phyloP scores from a whole-genome alignment of 2,888 invertebrate species.

The Aphidius colemani region DNA sequence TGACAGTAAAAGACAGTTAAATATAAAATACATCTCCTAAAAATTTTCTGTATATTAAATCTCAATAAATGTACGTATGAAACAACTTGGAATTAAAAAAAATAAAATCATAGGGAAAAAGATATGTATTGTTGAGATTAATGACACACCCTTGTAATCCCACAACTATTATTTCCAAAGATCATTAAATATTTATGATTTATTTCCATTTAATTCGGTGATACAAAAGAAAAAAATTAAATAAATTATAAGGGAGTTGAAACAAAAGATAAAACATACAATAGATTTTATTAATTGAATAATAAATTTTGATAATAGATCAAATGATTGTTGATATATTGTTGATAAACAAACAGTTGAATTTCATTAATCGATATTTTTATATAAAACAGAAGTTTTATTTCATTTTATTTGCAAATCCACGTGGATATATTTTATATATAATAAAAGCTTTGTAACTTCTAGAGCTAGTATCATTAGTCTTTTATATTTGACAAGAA shows the following conservation, averaged over 20 bases:
- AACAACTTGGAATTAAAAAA: slow-evolving; percentile 14
- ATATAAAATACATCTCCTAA: slow-evolving; percentile 21
- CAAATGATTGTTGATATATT: no score
- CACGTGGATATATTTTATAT: background rate
- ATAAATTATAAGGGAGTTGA: no score
- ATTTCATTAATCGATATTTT: no score
- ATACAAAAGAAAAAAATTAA: no score
- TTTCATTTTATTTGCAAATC: background rate
- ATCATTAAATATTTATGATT: slow-evolving; percentile 61
- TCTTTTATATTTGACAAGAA: background rate
- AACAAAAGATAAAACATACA: no score
- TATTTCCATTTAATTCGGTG: slow-evolving; percentile 58
- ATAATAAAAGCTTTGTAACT: slow-evolving; percentile 5
- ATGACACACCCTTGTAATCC: slow-evolving; percentile 53
- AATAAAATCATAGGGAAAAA: slow-evolving; percentile 18
- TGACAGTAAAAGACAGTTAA: no score
- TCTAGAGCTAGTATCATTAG: slow-evolving; percentile 24
- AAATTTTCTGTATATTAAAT: slow-evolving; percentile 44
- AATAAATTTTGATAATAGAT: no score
- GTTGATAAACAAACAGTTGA: no score
- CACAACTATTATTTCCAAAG: slow-evolving; percentile 46
- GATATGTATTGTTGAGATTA: slow-evolving; percentile 12
- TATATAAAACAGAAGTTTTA: background rate
- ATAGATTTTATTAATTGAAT: no score
- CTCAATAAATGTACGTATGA: slow-evolving; percentile 30